A percentile compares a stretch with the other conserved stretches of the same genome.
phyloP scores from a whole-genome alignment of 2,113 vertebrate species.

The Dicaeum eximium region DNA sequence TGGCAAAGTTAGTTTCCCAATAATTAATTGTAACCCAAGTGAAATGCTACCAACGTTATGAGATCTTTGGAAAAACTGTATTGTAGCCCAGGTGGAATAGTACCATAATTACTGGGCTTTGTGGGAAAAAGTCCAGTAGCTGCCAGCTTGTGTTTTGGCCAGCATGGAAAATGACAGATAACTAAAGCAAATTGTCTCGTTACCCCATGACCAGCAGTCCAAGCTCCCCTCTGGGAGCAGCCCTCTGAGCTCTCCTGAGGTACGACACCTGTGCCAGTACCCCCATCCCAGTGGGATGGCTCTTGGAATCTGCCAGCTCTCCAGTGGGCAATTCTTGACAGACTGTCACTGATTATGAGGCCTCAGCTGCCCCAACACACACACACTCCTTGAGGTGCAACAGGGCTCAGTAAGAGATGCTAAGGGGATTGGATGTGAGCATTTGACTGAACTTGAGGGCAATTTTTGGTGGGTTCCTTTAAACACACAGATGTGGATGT shows the following conservation, averaged over 20 bases:
- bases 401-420: neutral
- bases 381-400: rapidly evolving
- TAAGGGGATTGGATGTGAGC: neutral
- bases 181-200: neutral
- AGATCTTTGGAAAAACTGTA: neutral
- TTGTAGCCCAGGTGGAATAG: neutral
- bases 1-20: neutral
- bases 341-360: too few relatives aligned
- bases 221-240: neutral
- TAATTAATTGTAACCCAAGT: neutral
- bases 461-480: neutral
- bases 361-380: neutral
- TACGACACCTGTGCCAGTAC: rapidly evolving
- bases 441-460: neutral
- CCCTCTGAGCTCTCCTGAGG: too few relatives aligned
- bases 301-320: too few relatives aligned
- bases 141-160: neutral
- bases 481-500: neutral
- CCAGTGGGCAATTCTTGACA: neutral
- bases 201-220: neutral
- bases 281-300: neutral
- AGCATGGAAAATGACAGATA: neutral
- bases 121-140: neutral
- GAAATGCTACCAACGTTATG: neutral
- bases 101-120: too few relatives aligned